A percentile compares a stretch with the other conserved stretches of the same genome.
These are phyloP conservation scores for Pegoplata infirma DNA, from an alignment of 2,888 invertebrate species.

Conservation along the genomic window DNA sequence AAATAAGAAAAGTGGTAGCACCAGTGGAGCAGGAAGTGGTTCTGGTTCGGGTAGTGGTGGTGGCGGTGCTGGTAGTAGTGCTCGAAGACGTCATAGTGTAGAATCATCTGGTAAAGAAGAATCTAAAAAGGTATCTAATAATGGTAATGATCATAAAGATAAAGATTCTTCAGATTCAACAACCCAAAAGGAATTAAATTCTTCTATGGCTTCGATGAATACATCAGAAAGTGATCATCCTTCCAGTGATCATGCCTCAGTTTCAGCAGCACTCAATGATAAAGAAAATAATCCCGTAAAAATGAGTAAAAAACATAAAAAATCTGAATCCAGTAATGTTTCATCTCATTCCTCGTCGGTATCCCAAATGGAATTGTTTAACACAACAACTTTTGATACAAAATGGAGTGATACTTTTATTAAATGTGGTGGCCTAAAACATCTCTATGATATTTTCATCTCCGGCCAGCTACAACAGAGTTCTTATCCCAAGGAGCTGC, in stretches of 20 bases:
- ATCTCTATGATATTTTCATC: slow-evolving; percentile 94
- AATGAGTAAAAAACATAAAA: slow-evolving; percentile 64
- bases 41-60: slow-evolving; percentile 35
- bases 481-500: slow-evolving; percentile 81
- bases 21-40: neutral
- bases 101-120: slow-evolving; percentile 47
- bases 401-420: slow-evolving; percentile 90
- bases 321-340: slow-evolving; percentile 41
- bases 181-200: slow-evolving; percentile 63
- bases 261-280: slow-evolving; percentile 66
- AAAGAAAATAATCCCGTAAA: slow-evolving; percentile 71
- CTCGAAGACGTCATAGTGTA: slow-evolving; percentile 37
- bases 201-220: slow-evolving; percentile 40
- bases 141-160: slow-evolving; percentile 33
- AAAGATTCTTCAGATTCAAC: slow-evolving; percentile 58
- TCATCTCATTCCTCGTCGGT: slow-evolving; percentile 35
- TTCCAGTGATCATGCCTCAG: slow-evolving; percentile 52
- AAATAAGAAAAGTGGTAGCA: slow-evolving; percentile 64
- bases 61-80: slow-evolving; percentile 16
- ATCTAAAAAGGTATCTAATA: slow-evolving; percentile 6
- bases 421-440: slow-evolving; percentile 90
- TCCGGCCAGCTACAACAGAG: slow-evolving; percentile 89
- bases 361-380: slow-evolving; percentile 43
- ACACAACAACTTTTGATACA: slow-evolving; percentile 49
- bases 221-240: slow-evolving; percentile 59